phyloP scores from a whole-genome alignment of 2,888 invertebrate genomes.

The Heteropelma amictum region DNA sequence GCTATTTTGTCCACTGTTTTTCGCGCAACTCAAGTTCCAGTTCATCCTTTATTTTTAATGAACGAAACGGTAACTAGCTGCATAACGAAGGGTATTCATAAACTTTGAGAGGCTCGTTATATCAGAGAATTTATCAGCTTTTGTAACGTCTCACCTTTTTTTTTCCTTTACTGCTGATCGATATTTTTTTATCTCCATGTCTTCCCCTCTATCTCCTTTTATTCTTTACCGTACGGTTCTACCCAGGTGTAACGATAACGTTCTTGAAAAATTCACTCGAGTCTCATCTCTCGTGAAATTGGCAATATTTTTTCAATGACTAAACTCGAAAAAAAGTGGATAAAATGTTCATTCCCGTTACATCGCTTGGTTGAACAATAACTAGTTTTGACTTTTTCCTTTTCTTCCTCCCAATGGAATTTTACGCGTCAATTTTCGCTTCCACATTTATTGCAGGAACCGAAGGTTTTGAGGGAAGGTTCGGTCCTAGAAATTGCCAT shows the following conservation, averaged over 20 bases:
- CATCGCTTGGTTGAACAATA: neutral
- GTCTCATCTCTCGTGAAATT: neutral
- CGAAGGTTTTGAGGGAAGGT: neutral
- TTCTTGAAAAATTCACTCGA: neutral
- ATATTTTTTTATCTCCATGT: neutral
- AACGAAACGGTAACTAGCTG: constrained; percentile 16
- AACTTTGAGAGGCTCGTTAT: constrained; percentile 37
- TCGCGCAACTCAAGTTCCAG: neutral
- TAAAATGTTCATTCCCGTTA: neutral
- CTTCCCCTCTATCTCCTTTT: neutral
- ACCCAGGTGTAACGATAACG: neutral
- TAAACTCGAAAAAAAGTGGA: neutral
- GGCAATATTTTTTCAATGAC: neutral
- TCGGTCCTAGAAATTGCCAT: constrained; percentile 41
- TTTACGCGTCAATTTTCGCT: neutral
- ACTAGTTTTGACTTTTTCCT: neutral
- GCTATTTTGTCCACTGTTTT: constrained; percentile 1
- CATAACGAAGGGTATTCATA: constrained; percentile 16
- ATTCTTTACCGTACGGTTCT: neutral
- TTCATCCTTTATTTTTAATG: neutral
- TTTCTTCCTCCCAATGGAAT: neutral
- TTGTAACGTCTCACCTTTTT: neutral
- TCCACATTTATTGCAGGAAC: constrained; percentile 39
- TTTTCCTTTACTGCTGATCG: neutral
- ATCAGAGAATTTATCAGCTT: constrained; percentile 23